Percentiles rank a stretch among this genome's conserved stretches.
Evolutionary conservation across 2,888 invertebrate genomes (phyloP).

Genomic region (Proisotoma minuta): DNA sequence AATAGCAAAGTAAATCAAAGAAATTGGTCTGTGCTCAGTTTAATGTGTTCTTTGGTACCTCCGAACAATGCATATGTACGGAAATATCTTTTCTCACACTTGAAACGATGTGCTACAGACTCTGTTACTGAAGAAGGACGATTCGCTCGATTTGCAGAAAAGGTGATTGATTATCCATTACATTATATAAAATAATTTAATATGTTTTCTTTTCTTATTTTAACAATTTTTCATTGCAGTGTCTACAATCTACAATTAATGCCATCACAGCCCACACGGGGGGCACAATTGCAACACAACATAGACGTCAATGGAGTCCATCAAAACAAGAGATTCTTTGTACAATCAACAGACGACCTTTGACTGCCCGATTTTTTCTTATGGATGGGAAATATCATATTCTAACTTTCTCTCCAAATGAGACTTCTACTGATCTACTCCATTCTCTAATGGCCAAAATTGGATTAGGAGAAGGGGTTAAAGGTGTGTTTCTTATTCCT

Average conservation of each 20-base stretch:
- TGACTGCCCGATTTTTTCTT: conserved; percentile 84
- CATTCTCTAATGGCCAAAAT: conserved; percentile 83
- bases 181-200: too few relatives aligned
- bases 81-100: conserved; percentile 80
- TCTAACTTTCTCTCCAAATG: conserved; percentile 89
- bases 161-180: too few relatives aligned
- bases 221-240: conserved; percentile 52
- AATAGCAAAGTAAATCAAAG: conserved; percentile 78
- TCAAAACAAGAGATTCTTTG: conserved; percentile 88
- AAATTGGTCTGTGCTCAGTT: conserved; percentile 84
- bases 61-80: conserved; percentile 73
- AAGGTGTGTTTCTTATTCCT: too few relatives aligned
- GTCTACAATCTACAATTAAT: conserved; percentile 65
- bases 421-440: conserved; percentile 83
- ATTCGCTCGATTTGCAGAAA: conserved; percentile 87
- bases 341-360: conserved; percentile 81
- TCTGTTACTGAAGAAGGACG: conserved; percentile 88
- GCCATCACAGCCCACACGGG: conserved; percentile 43
- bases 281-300: conserved; percentile 50
- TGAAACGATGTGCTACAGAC: conserved; percentile 76
- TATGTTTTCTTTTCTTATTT: not conserved
- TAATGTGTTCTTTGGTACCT: conserved; percentile 78
- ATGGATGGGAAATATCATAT: conserved; percentile 94
- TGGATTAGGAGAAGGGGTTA: conserved; percentile 71
- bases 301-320: conserved; percentile 77